phyloP scores from a whole-genome alignment of 2,888 invertebrate genomes.

The Scaptomyza cyrtandrae region DNA sequence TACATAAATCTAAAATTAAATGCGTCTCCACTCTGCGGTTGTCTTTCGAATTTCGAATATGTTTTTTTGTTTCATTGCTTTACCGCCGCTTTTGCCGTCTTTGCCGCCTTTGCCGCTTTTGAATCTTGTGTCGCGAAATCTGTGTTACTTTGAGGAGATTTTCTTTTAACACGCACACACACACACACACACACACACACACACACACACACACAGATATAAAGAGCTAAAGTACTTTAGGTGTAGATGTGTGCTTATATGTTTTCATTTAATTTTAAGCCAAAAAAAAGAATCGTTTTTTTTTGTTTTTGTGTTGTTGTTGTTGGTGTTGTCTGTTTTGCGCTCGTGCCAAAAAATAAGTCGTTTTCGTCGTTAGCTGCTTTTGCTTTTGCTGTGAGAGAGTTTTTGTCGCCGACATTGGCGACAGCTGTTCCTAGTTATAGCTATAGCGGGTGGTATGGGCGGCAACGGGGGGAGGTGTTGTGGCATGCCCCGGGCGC shows the following conservation, averaged over 20 bases:
- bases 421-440: slow-evolving; percentile 62
- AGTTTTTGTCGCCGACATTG: slow-evolving; percentile 58
- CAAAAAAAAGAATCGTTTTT: slow-evolving; percentile 60
- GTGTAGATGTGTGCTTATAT: slow-evolving; percentile 44
- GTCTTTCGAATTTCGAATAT: slow-evolving; percentile 46
- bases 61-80: too few species aligned
- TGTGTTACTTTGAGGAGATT: slow-evolving; percentile 67
- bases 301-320: too few species aligned
- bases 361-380: slow-evolving; percentile 39
- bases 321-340: slow-evolving; percentile 27
- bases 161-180: slow-evolving; percentile 36
- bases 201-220: slow-evolving; percentile 17
- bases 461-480: not conserved
- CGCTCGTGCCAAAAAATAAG: slow-evolving; percentile 60
- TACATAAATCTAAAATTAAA: slow-evolving; percentile 76
- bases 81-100: too few species aligned
- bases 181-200: slow-evolving; percentile 13
- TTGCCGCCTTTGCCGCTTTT: slow-evolving; percentile 9
- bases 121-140: slow-evolving; percentile 52
- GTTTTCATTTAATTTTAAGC: slow-evolving; percentile 76
- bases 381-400: slow-evolving; percentile 6
- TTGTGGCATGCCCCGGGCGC: slow-evolving; percentile 34
- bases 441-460: not conserved
- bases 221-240: slow-evolving; percentile 54
- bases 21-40: slow-evolving; percentile 51